Conservation (phyloP, 2,888 invertebrate genomes). For the Sympetrum striolatum region DNA sequence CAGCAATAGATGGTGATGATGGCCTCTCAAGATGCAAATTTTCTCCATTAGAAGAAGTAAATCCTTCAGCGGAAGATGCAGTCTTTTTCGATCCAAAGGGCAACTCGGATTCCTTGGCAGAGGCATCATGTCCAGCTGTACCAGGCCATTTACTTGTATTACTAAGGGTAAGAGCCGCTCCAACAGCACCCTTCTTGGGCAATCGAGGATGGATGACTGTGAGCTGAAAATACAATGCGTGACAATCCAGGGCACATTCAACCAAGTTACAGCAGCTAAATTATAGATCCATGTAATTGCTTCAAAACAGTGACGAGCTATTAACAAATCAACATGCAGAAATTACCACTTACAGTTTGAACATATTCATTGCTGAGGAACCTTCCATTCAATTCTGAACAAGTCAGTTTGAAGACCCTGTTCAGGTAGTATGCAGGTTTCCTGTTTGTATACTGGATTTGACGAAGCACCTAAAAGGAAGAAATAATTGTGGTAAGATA, state of each 20-base stretch:
- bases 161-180: neutral
- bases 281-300: neutral
- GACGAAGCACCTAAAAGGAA: slow-evolving; percentile 65
- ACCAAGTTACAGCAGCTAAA: neutral
- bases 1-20: slow-evolving; percentile 51
- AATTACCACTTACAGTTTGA: slow-evolving; percentile 74
- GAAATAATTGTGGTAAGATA: slow-evolving; percentile 44
- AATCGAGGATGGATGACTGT: slow-evolving; percentile 89
- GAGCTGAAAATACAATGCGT: slow-evolving; percentile 61
- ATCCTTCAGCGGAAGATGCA: slow-evolving; percentile 50
- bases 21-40: slow-evolving; percentile 31
- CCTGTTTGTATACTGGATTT: slow-evolving; percentile 92
- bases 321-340: neutral
- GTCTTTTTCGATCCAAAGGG: slow-evolving; percentile 54
- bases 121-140: neutral
- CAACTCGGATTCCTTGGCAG: slow-evolving; percentile 31
- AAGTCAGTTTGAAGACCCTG: slow-evolving; percentile 93
- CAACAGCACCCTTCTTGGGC: slow-evolving; percentile 53
- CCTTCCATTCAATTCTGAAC: slow-evolving; percentile 91
- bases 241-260: neutral
- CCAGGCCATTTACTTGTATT: slow-evolving; percentile 9
- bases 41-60: neutral
- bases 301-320: too few relatives aligned
- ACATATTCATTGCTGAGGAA: slow-evolving; percentile 96
- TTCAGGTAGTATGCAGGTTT: slow-evolving; percentile 96